Base-by-base conservation (phyloP, 2,888 invertebrate species). In the Adela reaumurella region DNA sequence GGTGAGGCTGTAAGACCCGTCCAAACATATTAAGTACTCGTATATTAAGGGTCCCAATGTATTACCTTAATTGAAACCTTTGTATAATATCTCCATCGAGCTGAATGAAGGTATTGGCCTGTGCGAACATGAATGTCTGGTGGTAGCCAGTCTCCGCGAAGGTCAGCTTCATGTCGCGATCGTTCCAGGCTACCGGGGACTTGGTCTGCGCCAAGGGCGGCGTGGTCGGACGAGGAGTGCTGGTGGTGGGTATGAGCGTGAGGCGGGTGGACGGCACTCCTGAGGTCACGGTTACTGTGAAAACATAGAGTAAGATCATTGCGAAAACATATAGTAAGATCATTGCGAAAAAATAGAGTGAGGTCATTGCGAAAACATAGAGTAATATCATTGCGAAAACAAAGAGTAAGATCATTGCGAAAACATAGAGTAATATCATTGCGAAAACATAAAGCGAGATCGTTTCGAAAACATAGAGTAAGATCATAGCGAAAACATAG, bases 111-210 rank as follows among this genome's bases (percentile, higher is more conserved):
- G 94, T 93, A 62, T 94, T 92, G 56, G 90, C 91, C 63, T 92
- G 89, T 17, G 93, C 92, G 68, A 94, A 94, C 86, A 94, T 92
- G 67, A 94, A 94, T n/a, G 90, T 92, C 61, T 87, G 87, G 57
- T 90, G 86, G 60, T 89, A 84, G 1, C 92, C 92, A 3, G 91
- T 90, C 69, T 92, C 92, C 59, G 89, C 89, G 63, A 94, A 92
- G 1, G 92, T 92, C 45, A 93, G 74, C 64, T 90, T 89, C 55
- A 90, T 82, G 48, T 91, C 91, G 54, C 92, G 80, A 56, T 87
- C 83, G 57, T 88, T 86, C 48, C 85, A 84, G 1, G 91, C 89
- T 57, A 90, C 83, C 0, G 89, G 85, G 1, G 86, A 83, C 56
- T 81, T 78, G 2, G 62, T 69, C 57, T 56, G 82, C 70, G 54